These are phyloP conservation scores for Synodontis membranacea DNA, from an alignment of 2,113 vertebrate genomes.

Conservation along the genomic window DNA sequence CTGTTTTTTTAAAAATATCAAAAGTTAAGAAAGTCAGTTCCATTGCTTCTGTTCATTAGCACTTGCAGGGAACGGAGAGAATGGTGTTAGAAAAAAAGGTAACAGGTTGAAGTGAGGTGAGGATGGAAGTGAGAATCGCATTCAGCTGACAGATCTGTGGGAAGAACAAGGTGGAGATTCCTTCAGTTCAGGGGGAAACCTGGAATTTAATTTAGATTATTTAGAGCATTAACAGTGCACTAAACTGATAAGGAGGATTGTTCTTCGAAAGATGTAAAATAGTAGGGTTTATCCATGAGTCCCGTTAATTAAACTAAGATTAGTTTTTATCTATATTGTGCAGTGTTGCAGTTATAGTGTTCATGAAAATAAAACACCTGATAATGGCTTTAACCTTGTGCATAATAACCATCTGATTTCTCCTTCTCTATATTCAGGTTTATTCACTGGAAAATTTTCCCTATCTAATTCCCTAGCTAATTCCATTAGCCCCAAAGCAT, in stretches of 20 bases:
- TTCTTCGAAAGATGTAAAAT: not conserved
- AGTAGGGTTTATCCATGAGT: not conserved
- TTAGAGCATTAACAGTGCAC: not conserved
- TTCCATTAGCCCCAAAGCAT: not conserved
- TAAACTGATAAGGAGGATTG: not conserved
- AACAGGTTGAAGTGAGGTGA: not conserved
- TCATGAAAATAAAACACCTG: not conserved
- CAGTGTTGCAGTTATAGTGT: not conserved
- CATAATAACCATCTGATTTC: not conserved
- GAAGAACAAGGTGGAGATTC: not conserved
- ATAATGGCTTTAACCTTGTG: not conserved
- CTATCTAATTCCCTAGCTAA: no score
- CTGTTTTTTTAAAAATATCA: not conserved
- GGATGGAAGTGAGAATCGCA: not conserved
- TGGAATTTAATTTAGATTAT: not conserved
- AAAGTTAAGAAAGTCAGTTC: conserved; percentile 15
- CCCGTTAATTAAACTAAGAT: not conserved
- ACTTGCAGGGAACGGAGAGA: conserved; percentile 22
- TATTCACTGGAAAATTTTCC: no score
- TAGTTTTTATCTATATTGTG: no score
- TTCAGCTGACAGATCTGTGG: not conserved
- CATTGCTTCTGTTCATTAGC: conserved; percentile 21
- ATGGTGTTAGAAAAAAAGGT: not conserved
- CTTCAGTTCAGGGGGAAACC: not conserved
- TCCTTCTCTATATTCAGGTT: not conserved